A percentile compares a stretch with the other conserved stretches of the same genome.
Evolutionary conservation across 2,797 vertebrate species (phyloP).

Genomic region (Orestias chungarensis): DNA sequence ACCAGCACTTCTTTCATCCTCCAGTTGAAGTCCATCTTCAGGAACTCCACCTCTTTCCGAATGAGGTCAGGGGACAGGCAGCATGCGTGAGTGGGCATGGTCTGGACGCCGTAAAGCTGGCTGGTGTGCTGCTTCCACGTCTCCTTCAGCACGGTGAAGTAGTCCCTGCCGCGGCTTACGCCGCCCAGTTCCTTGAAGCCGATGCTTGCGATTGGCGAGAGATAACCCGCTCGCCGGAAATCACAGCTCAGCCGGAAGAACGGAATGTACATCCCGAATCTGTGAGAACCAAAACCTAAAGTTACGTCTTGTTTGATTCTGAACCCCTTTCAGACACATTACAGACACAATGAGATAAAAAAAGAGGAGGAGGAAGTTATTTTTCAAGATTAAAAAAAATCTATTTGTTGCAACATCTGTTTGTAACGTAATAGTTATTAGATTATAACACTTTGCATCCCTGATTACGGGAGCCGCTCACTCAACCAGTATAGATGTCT

Average conservation of each 20-base stretch:
- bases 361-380: neutral
- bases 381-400: too few species aligned
- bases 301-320: neutral
- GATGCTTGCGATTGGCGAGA: slow-evolving; percentile 87
- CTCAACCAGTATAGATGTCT: too few species aligned
- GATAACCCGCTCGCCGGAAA: slow-evolving; percentile 82
- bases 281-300: slow-evolving; percentile 53
- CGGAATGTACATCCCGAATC: slow-evolving; percentile 98
- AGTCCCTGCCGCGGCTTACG: slow-evolving; percentile 84
- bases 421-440: too few species aligned
- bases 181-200: slow-evolving; percentile 87
- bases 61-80: slow-evolving; percentile 97
- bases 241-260: slow-evolving; percentile 94
- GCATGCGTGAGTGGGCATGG: slow-evolving; percentile 97
- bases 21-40: slow-evolving; percentile 99
- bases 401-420: neutral
- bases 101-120: slow-evolving; percentile 89
- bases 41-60: slow-evolving; percentile 95
- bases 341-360: neutral
- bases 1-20: slow-evolving; percentile 98
- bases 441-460: too few species aligned
- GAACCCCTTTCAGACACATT: neutral
- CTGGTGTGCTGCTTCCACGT: slow-evolving; percentile 97
- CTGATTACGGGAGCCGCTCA: too few species aligned
- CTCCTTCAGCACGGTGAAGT: slow-evolving; percentile 92